A percentile compares a stretch with the other conserved stretches of the same genome.
Evolutionary conservation across 2,888 invertebrate genomes (phyloP).

Genomic region (Clivina fossor): DNA sequence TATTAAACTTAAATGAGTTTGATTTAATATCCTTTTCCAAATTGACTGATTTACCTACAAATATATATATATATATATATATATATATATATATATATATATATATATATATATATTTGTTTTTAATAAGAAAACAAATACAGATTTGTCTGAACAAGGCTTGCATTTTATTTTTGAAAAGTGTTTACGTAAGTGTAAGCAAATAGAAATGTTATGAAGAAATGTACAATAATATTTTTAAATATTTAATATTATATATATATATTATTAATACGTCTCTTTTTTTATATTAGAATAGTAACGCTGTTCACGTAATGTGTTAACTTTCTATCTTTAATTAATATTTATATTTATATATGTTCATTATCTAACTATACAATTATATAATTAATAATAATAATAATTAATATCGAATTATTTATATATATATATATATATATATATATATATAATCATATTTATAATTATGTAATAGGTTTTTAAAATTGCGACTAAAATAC

Average conservation of each 20-base stretch:
- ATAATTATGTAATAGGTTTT: not conserved
- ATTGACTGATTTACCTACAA: too few species aligned
- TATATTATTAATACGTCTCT: conserved; percentile 23
- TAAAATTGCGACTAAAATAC: too few species aligned
- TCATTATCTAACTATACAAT: conserved; percentile 3
- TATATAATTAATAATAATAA: conserved; percentile 5
- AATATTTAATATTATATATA: too few species aligned
- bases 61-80: too few species aligned
- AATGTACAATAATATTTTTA: too few species aligned
- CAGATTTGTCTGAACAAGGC: not conserved
- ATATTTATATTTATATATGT: conserved; percentile 24
- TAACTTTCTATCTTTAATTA: conserved; percentile 18
- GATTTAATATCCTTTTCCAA: too few species aligned
- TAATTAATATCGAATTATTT: not conserved
- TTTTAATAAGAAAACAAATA: not conserved
- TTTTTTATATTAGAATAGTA: conserved; percentile 30
- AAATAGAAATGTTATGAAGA: not conserved
- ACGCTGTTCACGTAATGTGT: conserved; percentile 30
- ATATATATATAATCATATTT: not conserved
- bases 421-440: conserved; percentile 2
- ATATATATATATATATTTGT: too few species aligned
- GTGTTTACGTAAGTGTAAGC: not conserved
- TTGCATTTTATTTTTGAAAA: not conserved
- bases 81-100: too few species aligned
- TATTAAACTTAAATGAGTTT: too few species aligned